A percentile compares a stretch with the other conserved stretches of the same genome.
These are phyloP conservation scores for Scolopax rusticola DNA, from an alignment of 2,797 vertebrate genomes.

Conservation along the genomic window DNA sequence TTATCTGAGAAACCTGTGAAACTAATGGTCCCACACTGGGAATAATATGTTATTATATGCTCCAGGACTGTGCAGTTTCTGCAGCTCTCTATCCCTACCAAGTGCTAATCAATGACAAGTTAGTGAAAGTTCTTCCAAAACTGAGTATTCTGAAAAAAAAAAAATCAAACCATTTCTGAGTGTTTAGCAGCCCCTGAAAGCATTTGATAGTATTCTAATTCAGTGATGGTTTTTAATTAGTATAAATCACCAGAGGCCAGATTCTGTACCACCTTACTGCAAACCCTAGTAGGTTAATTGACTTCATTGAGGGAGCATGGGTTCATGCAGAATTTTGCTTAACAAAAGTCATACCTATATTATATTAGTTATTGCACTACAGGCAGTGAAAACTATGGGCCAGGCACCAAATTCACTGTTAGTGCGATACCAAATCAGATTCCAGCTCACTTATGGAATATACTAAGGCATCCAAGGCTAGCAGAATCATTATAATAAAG, in stretches of 20 bases:
- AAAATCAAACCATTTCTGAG: neutral
- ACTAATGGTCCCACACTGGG: slow-evolving; percentile 13
- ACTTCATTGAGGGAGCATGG: neutral
- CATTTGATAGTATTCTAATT: neutral
- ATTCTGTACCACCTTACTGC: neutral
- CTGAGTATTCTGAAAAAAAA: neutral
- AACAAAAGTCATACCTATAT: neutral
- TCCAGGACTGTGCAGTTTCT: neutral
- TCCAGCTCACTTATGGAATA: neutral
- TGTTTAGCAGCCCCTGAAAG: neutral
- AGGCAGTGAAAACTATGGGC: neutral
- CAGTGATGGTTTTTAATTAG: neutral
- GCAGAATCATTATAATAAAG: neutral
- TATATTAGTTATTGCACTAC: neutral
- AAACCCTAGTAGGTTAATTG: neutral
- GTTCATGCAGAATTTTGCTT: neutral
- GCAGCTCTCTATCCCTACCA: neutral
- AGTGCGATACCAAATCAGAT: neutral
- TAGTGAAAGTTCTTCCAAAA: neutral
- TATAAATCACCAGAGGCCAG: neutral
- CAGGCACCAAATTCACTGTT: neutral
- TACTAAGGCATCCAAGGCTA: neutral
- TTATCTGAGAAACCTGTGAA: slow-evolving; percentile 49
- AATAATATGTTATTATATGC: neutral
- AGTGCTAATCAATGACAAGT: neutral